A percentile compares a stretch with the other conserved stretches of the same genome.
Evolutionary conservation across 2,113 vertebrate species (phyloP).

Genomic region (Meleagris gallopavo): DNA sequence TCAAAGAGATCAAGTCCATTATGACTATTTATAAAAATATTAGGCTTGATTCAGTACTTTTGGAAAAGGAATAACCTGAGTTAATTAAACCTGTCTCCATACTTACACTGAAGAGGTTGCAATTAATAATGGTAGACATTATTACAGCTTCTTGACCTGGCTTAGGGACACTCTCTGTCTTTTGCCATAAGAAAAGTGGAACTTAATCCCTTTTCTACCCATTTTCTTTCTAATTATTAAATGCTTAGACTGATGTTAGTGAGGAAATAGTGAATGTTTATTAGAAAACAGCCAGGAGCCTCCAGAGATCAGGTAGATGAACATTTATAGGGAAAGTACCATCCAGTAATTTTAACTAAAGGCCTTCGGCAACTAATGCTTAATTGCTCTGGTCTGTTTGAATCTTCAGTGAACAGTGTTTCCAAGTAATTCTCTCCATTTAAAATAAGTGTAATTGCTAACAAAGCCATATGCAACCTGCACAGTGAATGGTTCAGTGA

Average conservation of each 20-base stretch:
- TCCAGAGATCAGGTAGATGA: not conserved
- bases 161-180: not conserved
- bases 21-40: not conserved
- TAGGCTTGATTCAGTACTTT: not conserved
- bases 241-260: not conserved
- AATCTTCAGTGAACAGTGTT: conserved; percentile 46
- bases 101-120: not conserved
- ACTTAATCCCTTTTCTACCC: not conserved
- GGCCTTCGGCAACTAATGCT: conserved; percentile 24
- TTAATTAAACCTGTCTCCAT: not conserved
- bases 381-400: conserved; percentile 57
- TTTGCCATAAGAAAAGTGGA: not conserved
- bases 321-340: not conserved
- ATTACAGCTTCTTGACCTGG: not conserved
- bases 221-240: not conserved
- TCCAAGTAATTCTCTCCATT: conserved; percentile 42
- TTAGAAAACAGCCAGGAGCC: not conserved
- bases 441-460: conserved; percentile 64
- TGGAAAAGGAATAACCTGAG: not conserved
- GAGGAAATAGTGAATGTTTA: not conserved
- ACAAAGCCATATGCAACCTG: conserved; percentile 38
- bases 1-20: not conserved
- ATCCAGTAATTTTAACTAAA: not conserved
- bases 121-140: not conserved
- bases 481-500: conserved; percentile 53